Base-by-base conservation (phyloP, 2,113 vertebrate species). In the Synchiropus splendidus region DNA sequence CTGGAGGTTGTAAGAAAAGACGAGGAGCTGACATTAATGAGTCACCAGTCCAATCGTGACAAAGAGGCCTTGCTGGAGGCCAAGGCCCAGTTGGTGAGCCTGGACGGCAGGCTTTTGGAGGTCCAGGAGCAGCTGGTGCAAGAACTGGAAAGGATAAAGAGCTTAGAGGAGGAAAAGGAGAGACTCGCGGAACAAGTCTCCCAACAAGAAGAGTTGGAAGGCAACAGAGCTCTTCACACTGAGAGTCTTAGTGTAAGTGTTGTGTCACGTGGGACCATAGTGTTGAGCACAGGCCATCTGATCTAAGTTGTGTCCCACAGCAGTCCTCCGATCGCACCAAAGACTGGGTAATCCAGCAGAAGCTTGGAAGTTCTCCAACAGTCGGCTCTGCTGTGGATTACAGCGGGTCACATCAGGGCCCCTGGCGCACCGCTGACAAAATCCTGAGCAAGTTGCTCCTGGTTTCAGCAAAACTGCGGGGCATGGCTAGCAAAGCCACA, bases 321-420 rank as follows among this genome's bases (percentile, higher is more conserved):
- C 2, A 65, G 17, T 54, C 70, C 21, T 42, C 45, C 5, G 86
- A 89, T 31, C 81, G 83, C 65, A 91, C 88, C 51, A 88, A 86
- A 63, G 90, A 90, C 52, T 90, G 89, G 89, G 76, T 91, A 69
- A 77, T 88, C 53, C 87, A 88, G 48, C 89, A 92, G 62, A 88
- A 91, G 79, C 82, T 31, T 17, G 15, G 16, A 0, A 10, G 27
- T 44, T 48, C 54, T 16, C 71, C 1, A 14, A 76, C 6, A 67
- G 37, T 1, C 78, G 79, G 32, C 42, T 10, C 9, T 42, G 35
- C 73, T 10, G 35, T 70, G 14, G 62, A 58, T 18, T 65, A 27
- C 51, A 3, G 45, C 0, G 70, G 61, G 9, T 48, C 14, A 34
- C 51, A 73, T 53, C 66, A 65, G 8, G 82, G 67, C 11, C 64